phyloP scores from a whole-genome alignment of 1,140 invertebrate species.

The Macrocentrus cingulum region DNA sequence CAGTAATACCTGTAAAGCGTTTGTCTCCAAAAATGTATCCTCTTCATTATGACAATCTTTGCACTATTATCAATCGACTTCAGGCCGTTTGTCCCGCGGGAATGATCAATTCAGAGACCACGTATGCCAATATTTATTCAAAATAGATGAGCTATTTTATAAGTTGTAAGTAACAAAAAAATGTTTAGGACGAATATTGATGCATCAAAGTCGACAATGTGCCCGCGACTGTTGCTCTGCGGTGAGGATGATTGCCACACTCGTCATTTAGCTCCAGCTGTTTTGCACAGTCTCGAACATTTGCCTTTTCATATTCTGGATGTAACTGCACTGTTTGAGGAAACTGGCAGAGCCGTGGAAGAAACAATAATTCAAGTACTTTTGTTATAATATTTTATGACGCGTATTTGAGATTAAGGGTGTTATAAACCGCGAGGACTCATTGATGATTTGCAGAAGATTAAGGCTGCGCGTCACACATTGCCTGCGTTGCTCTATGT shows the following conservation, averaged over 20 bases:
- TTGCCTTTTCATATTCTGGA: slow-evolving; percentile 52
- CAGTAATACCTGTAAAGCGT: slow-evolving; percentile 58
- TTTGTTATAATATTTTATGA: not conserved
- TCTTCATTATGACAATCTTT: slow-evolving; percentile 58
- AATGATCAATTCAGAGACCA: slow-evolving; percentile 46
- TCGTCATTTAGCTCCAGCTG: slow-evolving; percentile 51
- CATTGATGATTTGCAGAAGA: slow-evolving; percentile 36
- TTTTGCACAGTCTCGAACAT: slow-evolving; percentile 53
- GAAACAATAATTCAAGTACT: slow-evolving; percentile 68
- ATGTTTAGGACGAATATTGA: slow-evolving; percentile 31
- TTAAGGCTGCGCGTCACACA: slow-evolving; percentile 51
- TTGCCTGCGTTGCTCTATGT: slow-evolving; percentile 59
- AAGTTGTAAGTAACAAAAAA: too few species aligned
- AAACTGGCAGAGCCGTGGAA: slow-evolving; percentile 63
- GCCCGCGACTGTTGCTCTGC: slow-evolving; percentile 51
- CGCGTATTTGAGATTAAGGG: not conserved
- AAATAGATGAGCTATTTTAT: too few species aligned
- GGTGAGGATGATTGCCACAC: slow-evolving; percentile 56
- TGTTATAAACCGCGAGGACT: not conserved
- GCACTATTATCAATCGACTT: slow-evolving; percentile 48
- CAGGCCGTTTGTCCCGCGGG: slow-evolving; percentile 42
- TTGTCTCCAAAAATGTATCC: slow-evolving; percentile 62
- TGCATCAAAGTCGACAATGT: slow-evolving; percentile 40
- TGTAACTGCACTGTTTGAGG: slow-evolving; percentile 52
- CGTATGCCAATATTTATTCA: too few species aligned